phyloP scores from a whole-genome alignment of 2,113 vertebrate genomes.

The Physeter macrocephalus region DNA sequence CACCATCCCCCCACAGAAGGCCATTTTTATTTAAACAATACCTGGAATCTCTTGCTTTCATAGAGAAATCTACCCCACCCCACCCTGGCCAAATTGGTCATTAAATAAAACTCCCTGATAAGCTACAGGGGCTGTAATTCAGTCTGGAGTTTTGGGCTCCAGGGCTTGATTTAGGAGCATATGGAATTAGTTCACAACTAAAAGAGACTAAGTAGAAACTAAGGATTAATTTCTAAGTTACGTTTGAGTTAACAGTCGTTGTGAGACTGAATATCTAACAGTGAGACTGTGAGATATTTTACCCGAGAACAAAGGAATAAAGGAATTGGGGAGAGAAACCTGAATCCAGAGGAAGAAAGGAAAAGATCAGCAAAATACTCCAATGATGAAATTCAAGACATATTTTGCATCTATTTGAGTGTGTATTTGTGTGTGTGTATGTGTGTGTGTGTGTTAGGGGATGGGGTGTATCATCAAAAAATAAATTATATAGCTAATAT shows the following conservation, averaged over 20 bases:
- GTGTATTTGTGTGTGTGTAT: background rate
- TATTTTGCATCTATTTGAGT: background rate
- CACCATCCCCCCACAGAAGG: background rate
- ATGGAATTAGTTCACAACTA: background rate
- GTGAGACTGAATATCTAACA: too few species aligned
- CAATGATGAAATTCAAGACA: background rate
- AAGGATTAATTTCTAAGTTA: background rate
- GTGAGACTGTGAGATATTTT: too few species aligned
- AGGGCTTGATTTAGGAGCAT: background rate
- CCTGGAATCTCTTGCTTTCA: background rate
- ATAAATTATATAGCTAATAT: background rate
- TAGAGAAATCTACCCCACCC: background rate
- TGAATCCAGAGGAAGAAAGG: background rate
- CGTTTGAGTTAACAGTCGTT: background rate
- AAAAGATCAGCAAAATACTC: background rate
- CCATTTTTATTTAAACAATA: background rate
- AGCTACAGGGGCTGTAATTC: background rate
- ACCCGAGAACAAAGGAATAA: background rate
- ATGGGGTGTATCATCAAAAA: background rate
- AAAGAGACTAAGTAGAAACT: background rate
- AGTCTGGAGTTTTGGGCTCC: background rate
- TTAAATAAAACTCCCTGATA: background rate
- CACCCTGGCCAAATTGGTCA: background rate
- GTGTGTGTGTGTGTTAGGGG: background rate
- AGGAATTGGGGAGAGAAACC: background rate